phyloP scores from a whole-genome alignment of 2,113 vertebrate genomes.

The Hystrix cristata region DNA sequence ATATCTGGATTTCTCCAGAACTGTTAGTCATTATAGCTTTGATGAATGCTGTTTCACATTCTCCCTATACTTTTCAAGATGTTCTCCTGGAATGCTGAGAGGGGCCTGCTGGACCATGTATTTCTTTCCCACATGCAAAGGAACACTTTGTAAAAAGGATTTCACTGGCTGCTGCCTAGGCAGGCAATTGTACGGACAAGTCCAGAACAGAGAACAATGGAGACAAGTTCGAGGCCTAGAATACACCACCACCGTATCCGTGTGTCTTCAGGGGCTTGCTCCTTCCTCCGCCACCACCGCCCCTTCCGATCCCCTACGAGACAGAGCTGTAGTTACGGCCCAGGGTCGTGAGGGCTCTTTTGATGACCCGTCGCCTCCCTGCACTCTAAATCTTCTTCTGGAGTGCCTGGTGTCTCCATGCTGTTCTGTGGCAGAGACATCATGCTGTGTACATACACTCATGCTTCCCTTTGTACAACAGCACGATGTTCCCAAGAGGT shows the following conservation, averaged over 20 bases:
- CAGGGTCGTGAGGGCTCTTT: not conserved
- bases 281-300: not conserved
- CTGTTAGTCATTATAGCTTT: conserved; percentile 67
- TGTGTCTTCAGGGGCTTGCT: not conserved
- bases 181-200: not conserved
- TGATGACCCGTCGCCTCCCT: too few relatives aligned
- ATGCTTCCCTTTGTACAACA: not conserved
- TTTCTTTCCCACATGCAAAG: not conserved
- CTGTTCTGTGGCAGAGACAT: not conserved
- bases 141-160: not conserved
- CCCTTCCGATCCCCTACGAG: not conserved
- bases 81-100: not conserved
- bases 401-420: not conserved
- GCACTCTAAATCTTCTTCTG: not conserved
- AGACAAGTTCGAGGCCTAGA: not conserved
- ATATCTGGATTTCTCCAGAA: conserved; percentile 74
- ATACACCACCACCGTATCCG: accelerated
- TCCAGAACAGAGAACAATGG: not conserved
- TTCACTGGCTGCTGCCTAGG: not conserved
- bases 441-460: not conserved
- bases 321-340: not conserved
- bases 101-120: accelerated
- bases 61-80: not conserved
- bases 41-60: conserved; percentile 26
- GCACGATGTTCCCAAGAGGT: not conserved